These are phyloP conservation scores for Rana temporaria DNA, from an alignment of 2,113 vertebrate species.

Conservation along the genomic window DNA sequence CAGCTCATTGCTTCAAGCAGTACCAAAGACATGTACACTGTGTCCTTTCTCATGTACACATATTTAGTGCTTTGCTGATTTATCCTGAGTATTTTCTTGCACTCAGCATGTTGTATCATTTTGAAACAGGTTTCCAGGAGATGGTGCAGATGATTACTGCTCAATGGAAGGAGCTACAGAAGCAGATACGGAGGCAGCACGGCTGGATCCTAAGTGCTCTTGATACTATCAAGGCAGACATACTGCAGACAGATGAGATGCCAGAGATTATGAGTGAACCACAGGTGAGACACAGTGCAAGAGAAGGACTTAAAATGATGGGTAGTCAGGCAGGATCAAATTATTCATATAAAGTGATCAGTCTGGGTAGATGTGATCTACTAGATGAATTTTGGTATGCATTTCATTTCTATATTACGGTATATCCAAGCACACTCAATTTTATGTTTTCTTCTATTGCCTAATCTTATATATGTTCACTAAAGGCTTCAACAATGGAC, in stretches of 20 bases:
- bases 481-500: too few relatives aligned
- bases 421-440: too few relatives aligned
- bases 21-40: not conserved
- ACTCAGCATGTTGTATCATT: not conserved
- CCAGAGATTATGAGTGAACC: conserved; percentile 11
- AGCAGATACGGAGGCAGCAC: conserved; percentile 96
- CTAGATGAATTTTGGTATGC: too few relatives aligned
- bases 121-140: conserved; percentile 85
- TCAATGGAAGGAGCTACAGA: conserved; percentile 97
- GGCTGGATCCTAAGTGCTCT: conserved; percentile 94
- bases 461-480: too few relatives aligned
- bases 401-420: too few relatives aligned
- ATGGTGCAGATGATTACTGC: conserved; percentile 91
- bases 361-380: not conserved
- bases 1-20: not conserved
- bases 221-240: conserved; percentile 91
- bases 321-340: not conserved
- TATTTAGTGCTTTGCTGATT: not conserved
- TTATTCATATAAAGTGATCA: not conserved
- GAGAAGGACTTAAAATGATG: not conserved
- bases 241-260: conserved; percentile 70
- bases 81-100: not conserved
- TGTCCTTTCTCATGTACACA: not conserved
- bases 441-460: too few relatives aligned
- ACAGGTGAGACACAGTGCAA: conserved; percentile 22